Base-by-base conservation (phyloP, 2,797 vertebrate species). In the Poeciliopsis infans region DNA sequence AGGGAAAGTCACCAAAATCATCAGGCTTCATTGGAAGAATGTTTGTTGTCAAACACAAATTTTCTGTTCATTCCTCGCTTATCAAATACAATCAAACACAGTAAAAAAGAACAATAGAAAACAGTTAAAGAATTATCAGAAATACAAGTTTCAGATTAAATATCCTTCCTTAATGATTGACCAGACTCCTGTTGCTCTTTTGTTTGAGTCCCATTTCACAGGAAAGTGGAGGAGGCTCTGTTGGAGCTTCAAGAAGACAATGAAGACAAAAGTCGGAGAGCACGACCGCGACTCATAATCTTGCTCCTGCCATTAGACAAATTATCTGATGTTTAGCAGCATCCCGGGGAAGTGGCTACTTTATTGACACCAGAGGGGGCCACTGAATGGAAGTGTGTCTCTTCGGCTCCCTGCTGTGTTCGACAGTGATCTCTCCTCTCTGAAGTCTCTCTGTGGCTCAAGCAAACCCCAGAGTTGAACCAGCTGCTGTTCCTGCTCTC, bases 341-440 rank as follows among this genome's bases (percentile, higher is more conserved):
- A 89, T 92, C 91, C 88, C 88, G 74, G 80, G 80, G 88, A 86
- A 83, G 91, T 87, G 82, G 93, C 92, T 89, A 90, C 91, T 95
- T 93, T 97, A 97, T 95, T 91, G 92, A 94, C 94, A 95, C 78
- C 72, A 49, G 86, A 89, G 86, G 92, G 94, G 90, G 90, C 90
- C 91, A 88, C 86, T 64, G 85, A 91, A 86, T 79, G 88, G 92
- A 95, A 95, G 94, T 95, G 94, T 95, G 94, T 94, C 92, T 92
- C 91, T 79, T 83, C 59, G 82, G 83, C 81, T 85, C 93, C 92
- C 90, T 80, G 90, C 88, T 77, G 94, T 59, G 92, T 74, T 75
- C 3, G 12, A 83, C 83, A 85, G 81, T 83, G 83, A 79, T 77
- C 86, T 88, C 86, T 84, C 85, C 86, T 86, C 83, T 89, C 89